These are phyloP conservation scores for Varroa destructor DNA, from an alignment of 1,140 invertebrate species.

Conservation along the genomic window DNA sequence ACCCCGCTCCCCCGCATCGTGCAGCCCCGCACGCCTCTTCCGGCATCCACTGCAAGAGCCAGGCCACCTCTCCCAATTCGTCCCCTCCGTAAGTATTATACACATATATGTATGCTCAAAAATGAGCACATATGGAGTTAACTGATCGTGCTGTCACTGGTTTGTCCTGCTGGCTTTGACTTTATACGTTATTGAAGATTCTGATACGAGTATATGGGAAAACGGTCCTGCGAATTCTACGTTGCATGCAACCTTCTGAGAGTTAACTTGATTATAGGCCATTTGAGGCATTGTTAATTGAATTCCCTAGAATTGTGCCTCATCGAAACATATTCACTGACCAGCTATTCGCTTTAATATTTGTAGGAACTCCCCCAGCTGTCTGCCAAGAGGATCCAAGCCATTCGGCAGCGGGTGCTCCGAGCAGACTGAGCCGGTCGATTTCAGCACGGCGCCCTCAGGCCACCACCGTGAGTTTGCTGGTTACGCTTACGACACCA, in stretches of 20 bases:
- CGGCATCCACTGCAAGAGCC: conserved; percentile 23
- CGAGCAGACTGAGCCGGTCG: conserved; percentile 55
- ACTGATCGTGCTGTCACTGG: not conserved
- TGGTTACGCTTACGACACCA: conserved; percentile 29
- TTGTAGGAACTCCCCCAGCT: conserved; percentile 26
- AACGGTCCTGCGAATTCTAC: too few relatives aligned
- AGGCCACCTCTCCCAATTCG: conserved; percentile 26
- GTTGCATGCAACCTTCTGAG: too few relatives aligned
- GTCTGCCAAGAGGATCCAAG: conserved; percentile 29
- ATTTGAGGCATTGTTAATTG: too few relatives aligned
- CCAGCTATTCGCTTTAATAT: too few relatives aligned
- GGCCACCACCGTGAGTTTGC: conserved; percentile 23
- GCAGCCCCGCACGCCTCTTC: conserved; percentile 32
- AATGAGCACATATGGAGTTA: not conserved
- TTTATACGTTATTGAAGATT: too few relatives aligned
- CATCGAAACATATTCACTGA: too few relatives aligned
- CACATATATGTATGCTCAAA: not conserved
- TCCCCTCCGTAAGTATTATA: conserved; percentile 17
- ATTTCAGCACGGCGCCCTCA: conserved; percentile 47
- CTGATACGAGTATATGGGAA: too few relatives aligned
- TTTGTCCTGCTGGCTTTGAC: not conserved
- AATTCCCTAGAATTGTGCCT: too few relatives aligned
- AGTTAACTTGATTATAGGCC: too few relatives aligned
- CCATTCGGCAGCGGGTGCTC: conserved; percentile 30
- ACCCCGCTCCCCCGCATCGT: conserved; percentile 5